Evolutionary conservation across 2,797 vertebrate species (phyloP).

Genomic region (Peromyscus aztecus): DNA sequence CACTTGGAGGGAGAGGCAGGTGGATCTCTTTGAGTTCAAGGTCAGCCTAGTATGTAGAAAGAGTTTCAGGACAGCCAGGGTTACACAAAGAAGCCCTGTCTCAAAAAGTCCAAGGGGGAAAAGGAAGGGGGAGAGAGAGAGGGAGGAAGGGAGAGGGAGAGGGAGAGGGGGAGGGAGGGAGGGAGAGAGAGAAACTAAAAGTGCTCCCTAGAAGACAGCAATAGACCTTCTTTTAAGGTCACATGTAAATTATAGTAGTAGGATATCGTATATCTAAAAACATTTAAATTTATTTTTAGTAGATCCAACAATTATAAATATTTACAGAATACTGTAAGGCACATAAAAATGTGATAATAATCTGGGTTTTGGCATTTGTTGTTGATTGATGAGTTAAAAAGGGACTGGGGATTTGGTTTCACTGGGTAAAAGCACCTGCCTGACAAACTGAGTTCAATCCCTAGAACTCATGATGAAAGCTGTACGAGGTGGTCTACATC

Average conservation of each 20-base stretch:
- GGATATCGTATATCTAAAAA: constrained; percentile 72
- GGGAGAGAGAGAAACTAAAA: neutral
- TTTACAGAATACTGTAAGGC: neutral
- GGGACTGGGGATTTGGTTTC: neutral
- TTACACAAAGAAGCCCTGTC: neutral
- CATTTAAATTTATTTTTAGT: neutral
- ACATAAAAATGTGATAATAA: neutral
- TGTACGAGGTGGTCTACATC: neutral
- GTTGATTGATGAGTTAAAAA: neutral
- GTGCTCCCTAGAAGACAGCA: constrained; percentile 41
- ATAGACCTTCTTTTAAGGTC: constrained; percentile 71
- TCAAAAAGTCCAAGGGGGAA: neutral
- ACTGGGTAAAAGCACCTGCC: neutral
- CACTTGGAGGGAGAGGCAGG: neutral
- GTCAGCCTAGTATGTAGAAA: no score
- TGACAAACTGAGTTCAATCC: neutral
- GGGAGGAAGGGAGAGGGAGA: no score
- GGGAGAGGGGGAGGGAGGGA: no score
- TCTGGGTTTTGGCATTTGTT: neutral
- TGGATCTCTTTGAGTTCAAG: neutral
- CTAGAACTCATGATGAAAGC: neutral
- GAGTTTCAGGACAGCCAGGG: neutral
- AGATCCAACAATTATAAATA: neutral
- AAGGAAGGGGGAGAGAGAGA: no score
- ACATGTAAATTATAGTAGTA: constrained; percentile 64